A percentile compares a stretch with the other conserved stretches of the same genome.
phyloP scores from a whole-genome alignment of 2,113 vertebrate genomes.

The Hyaena hyaena region DNA sequence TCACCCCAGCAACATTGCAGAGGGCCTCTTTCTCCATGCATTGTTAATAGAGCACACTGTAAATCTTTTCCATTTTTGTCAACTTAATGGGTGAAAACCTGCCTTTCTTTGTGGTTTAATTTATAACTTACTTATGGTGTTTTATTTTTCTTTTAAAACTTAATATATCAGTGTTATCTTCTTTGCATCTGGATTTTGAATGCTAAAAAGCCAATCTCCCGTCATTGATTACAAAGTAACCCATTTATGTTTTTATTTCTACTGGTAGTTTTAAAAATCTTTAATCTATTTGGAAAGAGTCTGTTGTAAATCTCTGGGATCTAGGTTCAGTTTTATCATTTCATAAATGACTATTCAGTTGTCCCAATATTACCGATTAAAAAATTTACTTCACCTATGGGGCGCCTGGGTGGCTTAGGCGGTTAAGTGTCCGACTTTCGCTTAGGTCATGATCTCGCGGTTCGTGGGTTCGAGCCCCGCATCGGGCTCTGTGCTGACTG shows the following conservation, averaged over 20 bases:
- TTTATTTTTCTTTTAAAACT: background rate
- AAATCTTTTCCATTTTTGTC: background rate
- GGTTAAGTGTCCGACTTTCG: no score
- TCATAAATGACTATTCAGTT: background rate
- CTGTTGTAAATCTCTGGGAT: background rate
- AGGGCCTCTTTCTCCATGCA: background rate
- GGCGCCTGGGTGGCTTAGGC: no score
- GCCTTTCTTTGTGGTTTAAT: background rate
- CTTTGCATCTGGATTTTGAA: background rate
- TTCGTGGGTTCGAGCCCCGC: no score
- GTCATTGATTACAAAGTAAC: background rate
- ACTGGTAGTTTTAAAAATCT: background rate
- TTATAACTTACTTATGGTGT: background rate
- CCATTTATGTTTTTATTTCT: background rate
- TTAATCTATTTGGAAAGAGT: background rate
- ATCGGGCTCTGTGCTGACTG: no score
- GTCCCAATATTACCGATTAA: background rate
- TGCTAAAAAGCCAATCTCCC: background rate
- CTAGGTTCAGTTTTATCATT: background rate
- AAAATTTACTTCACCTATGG: background rate
- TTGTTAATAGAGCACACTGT: background rate
- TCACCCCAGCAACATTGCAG: background rate
- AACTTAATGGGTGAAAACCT: background rate
- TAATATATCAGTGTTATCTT: background rate
- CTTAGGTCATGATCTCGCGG: no score